A percentile compares a stretch with the other conserved stretches of the same genome.
Conservation (phyloP, 2,888 invertebrate species). For the Drosophila merina region DNA sequence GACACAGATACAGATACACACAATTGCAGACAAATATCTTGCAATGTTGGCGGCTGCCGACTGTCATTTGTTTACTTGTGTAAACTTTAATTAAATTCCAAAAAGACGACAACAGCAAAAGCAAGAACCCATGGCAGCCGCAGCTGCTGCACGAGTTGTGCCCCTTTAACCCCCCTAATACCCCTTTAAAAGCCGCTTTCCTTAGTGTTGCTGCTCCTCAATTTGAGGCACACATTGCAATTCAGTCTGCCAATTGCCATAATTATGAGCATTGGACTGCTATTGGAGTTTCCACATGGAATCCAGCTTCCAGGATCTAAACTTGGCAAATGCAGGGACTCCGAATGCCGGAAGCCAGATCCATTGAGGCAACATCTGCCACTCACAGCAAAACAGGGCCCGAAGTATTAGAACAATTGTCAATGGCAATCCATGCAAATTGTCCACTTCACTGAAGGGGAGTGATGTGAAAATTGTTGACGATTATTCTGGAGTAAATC, state of each 20-base stretch:
- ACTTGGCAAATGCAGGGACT: slow-evolving; percentile 8
- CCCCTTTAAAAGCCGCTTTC: not conserved
- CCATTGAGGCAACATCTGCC: slow-evolving; percentile 25
- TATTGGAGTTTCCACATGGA: slow-evolving; percentile 3
- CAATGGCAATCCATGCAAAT: slow-evolving; percentile 68
- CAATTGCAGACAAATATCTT: slow-evolving; percentile 41
- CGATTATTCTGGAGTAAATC: not conserved
- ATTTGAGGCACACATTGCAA: slow-evolving; percentile 45
- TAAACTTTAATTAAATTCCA: slow-evolving; percentile 78
- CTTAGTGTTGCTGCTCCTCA: slow-evolving; percentile 21
- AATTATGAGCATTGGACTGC: slow-evolving; percentile 59
- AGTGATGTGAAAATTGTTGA: slow-evolving; percentile 5
- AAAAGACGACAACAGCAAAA: slow-evolving; percentile 65
- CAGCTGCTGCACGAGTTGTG: slow-evolving; percentile 34
- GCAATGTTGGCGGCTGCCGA: slow-evolving; percentile 62
- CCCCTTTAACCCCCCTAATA: slow-evolving; percentile 4
- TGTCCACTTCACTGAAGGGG: slow-evolving; percentile 15
- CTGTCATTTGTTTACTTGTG: slow-evolving; percentile 80
- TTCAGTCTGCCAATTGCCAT: slow-evolving; percentile 61
- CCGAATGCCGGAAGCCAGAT: not conserved
- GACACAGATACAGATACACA: slow-evolving; percentile 12
- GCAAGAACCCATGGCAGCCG: slow-evolving; percentile 59
- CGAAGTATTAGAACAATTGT: slow-evolving; percentile 72
- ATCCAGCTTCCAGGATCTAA: not conserved
- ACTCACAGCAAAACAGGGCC: slow-evolving; percentile 40